A percentile compares a stretch with the other conserved stretches of the same genome.
Evolutionary conservation across 2,888 invertebrate genomes (phyloP).

Genomic region (Dysmachus trigonus): DNA sequence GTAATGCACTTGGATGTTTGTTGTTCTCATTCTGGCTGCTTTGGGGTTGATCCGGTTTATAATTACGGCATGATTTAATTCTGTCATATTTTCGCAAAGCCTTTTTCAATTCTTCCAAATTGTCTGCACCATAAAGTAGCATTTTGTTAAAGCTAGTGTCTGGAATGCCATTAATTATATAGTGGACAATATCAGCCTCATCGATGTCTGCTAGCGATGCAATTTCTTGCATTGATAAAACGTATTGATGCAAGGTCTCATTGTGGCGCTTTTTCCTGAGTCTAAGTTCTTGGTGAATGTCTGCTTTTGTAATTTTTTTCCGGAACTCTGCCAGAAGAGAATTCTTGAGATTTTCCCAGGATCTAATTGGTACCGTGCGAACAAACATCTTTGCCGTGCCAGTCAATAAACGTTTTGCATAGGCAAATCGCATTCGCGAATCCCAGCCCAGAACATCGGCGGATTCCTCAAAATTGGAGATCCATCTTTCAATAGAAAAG

Average conservation of each 20-base stretch:
- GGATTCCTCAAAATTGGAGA: background rate
- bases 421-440: background rate
- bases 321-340: too few relatives aligned
- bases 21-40: background rate
- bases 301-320: too few relatives aligned
- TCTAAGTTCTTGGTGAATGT: too few relatives aligned
- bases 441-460: background rate
- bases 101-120: too few relatives aligned
- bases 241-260: too few relatives aligned
- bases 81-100: background rate
- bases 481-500: background rate
- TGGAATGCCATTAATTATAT: background rate
- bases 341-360: too few relatives aligned
- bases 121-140: too few relatives aligned
- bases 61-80: background rate
- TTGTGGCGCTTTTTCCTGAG: too few relatives aligned
- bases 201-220: background rate
- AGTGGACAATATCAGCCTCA: background rate
- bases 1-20: background rate
- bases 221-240: too few relatives aligned
- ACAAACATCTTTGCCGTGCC: slow-evolving; percentile 15
- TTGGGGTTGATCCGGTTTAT: background rate
- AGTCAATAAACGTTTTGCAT: background rate
- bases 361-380: background rate
- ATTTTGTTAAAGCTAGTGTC: too few relatives aligned